Base-by-base conservation (phyloP, 1,140 invertebrate species). In the Zaprionus tsacasi region DNA sequence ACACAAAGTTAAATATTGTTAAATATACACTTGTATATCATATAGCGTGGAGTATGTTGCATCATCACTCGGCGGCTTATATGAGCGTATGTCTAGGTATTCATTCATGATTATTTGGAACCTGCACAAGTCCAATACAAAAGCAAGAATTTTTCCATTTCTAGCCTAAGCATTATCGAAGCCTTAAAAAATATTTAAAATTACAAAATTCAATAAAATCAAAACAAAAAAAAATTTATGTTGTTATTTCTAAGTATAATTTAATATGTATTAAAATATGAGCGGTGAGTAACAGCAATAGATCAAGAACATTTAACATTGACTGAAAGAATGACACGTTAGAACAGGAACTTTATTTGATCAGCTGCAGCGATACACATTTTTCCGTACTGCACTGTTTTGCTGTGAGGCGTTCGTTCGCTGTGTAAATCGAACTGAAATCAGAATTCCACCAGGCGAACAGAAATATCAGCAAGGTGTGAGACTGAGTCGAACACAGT, bases 101-200 rank as follows among this genome's bases (percentile, higher is more conserved):
- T 54, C 45, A 64, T 59, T 67, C 35, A 27, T 60, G 21, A 61
- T 60, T 68, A 36, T 68, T 67, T 64, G 13, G 64, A 66, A 67
- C 60, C 56, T 50, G 60, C 52, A 76, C 57, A 73, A 73, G 70
- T 80, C 36, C 52, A 75, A 80, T 75, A 75, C n/a, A 82, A 70
- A 78, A 65, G 75, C 58, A 78, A 71, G 43, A 59, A 65, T 75
- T 81, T 88, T 89, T 87, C 75, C 81, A 89, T 88, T 76, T 78
- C 83, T 85, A 88, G 81, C 75, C 78, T 89, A 75, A 85, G 78
- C 81, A 85, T 89, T 85, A 81, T 88, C 71, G 67, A 88, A 89
- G 85, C 85, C 85, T 88, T 89, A 89, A 88, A 60, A 56, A 64
- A 83, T 89, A 88, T 83, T 85, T 88, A 83, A 76, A 88, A 83